phyloP scores from a whole-genome alignment of 2,113 vertebrate genomes.

The Emydura subglobosa region DNA sequence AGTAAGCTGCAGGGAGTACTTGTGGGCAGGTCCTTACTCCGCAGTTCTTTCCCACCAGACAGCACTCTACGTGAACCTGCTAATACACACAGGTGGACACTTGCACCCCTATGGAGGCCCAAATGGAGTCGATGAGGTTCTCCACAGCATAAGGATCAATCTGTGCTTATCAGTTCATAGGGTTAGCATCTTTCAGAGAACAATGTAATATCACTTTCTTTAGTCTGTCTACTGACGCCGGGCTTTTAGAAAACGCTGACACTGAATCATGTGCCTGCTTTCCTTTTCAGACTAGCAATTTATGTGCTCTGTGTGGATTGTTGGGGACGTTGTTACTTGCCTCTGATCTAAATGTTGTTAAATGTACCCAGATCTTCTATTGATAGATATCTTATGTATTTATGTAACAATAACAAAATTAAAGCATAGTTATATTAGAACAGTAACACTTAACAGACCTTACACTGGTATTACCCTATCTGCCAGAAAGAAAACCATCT shows the following conservation, averaged over 20 bases:
- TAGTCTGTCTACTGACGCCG: slow-evolving; percentile 65
- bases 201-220: slow-evolving; percentile 64
- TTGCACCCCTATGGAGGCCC: background rate
- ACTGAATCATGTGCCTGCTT: slow-evolving; percentile 74
- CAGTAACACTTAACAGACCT: background rate
- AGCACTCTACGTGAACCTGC: background rate
- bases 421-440: slow-evolving; percentile 11
- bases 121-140: background rate
- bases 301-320: slow-evolving; percentile 63
- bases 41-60: background rate
- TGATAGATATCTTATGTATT: slow-evolving; percentile 9
- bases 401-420: slow-evolving; percentile 29
- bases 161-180: slow-evolving; percentile 28
- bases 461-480: slow-evolving; percentile 22
- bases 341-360: slow-evolving; percentile 65
- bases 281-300: slow-evolving; percentile 70
- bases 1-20: background rate
- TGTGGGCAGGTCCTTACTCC: background rate
- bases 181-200: slow-evolving; percentile 52
- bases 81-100: background rate
- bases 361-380: slow-evolving; percentile 43
- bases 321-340: slow-evolving; percentile 63
- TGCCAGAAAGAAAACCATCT: slow-evolving; percentile 8
- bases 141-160: background rate
- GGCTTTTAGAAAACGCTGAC: slow-evolving; percentile 71